Evolutionary conservation across 2,113 vertebrate genomes (phyloP).

Genomic region (Microcebus ravelobensis): DNA sequence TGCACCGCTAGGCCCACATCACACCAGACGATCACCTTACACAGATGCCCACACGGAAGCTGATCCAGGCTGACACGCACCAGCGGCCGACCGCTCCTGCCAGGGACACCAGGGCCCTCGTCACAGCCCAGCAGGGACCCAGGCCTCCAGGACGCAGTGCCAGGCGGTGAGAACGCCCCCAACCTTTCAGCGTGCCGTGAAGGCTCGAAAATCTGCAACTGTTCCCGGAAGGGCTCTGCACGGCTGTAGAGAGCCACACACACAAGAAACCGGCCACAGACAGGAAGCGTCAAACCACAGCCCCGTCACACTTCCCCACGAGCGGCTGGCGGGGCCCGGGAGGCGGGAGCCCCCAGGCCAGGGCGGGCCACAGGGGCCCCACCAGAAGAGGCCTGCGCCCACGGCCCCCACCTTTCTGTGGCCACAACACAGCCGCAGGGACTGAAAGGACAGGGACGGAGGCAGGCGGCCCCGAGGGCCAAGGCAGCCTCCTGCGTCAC

Average conservation of each 20-base stretch:
- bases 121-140: background rate
- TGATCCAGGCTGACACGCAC: accelerated
- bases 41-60: accelerated
- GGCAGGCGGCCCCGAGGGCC: background rate
- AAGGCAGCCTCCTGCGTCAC: background rate
- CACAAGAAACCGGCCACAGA: background rate
- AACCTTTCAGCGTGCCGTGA: background rate
- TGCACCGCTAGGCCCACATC: background rate
- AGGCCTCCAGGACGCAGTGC: background rate
- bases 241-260: background rate
- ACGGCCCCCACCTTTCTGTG: background rate
- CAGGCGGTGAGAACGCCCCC: accelerated
- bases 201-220: accelerated
- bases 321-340: background rate
- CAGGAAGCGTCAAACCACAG: conserved; percentile 71
- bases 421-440: accelerated
- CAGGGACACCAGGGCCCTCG: background rate
- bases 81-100: accelerated
- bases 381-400: accelerated
- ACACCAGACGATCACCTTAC: background rate
- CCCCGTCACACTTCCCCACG: background rate
- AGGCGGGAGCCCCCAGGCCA: background rate
- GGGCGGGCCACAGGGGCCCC: accelerated
- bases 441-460: background rate
- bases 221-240: background rate